Base-by-base conservation (phyloP, 2,113 vertebrate species). In the Sisor rabdophorus region DNA sequence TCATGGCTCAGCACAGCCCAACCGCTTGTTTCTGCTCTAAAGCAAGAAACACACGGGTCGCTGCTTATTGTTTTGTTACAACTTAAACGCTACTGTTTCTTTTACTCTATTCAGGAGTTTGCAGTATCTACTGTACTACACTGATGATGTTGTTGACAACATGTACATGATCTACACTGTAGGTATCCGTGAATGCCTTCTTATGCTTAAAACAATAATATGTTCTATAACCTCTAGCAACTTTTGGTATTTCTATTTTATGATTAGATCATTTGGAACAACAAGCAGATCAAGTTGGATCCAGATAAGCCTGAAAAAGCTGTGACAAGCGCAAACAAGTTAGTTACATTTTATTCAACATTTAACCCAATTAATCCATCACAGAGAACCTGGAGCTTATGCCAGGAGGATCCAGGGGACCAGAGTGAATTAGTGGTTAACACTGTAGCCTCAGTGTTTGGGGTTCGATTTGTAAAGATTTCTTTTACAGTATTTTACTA, bases 281-380 rank as follows among this genome's bases (percentile, higher is more conserved):
- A 61, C 11, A 82, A 73, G 61, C 17, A 69, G 0, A 84, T 87
- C 8, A 89, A 91, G 13, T 76, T 92, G 8, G 89, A 91, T 81
- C 86, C 87, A 0, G 65, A 52, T 12, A 75, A 89, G 52, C 17
- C 82, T 30, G 86, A 73, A 61, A 91, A 89, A 84, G 26, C 0
- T 20, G 84, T 93, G 75, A 92, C 88, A 11, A 75, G 40, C 16
- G 80, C 81, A 22, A 92, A 93, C 86, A 91, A 75, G 92, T 92
- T 48, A 20, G 76, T 78, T 36, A 22, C 22, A 47, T 17, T 36
- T 71, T 56, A 16, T 36, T 11, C 32, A 64, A 56, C 7, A 22
- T 36, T 52, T 8, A n/a, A 13, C 4, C 40, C 40, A 4, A 44
- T 44, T 44, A 4, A 44, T 44, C 8, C 5, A 10, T 44, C 32